Base-by-base conservation (phyloP, 1,140 invertebrate genomes). In the Danaus melanippus region DNA sequence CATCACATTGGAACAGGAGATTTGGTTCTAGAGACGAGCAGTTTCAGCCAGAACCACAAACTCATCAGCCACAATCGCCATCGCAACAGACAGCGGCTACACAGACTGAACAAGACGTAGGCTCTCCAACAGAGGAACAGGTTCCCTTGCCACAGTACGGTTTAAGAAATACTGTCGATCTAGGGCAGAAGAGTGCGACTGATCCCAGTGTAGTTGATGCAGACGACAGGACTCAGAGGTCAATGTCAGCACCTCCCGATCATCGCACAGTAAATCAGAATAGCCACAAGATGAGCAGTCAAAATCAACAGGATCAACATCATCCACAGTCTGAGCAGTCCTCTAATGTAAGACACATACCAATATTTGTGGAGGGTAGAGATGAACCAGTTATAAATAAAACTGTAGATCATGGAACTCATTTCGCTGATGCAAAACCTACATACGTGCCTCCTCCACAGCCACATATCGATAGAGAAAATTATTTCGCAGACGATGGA, bases 311-410 rank as follows among this genome's bases (percentile, higher is more conserved):
- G 65, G 71, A 80, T 42, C 77, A 69, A 44, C 49, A 64, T 32
- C 71, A 75, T 49, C 77, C 84, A 2, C 70, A 64, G 21, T 39
- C 55, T 10, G 67, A 67, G 41, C 74, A 76, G 46, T 63, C 64
- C 7, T 76, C 76, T 12, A 84, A 84, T 45, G 92, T 96, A 10
- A 89, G 94, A 63, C 93, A 95, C 70, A 96, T 97, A 76, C 95
- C 95, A 2, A 96, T 96, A 43, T 94, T 94, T 63, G 93, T 96
- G 0, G 95, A 96, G 80, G 94, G 94, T 12, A 85, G 94, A 42
- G 92, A 94, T 65, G 90, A 92, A 63, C 93, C 93, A 1, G 90
- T 94, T 2, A 87, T 93, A 12, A 90, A 92, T 46, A 91, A 89
- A 52, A 86, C 88, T 12, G 70, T 72, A 1, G 82, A 87, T 32